These are phyloP conservation scores for Cinclus cinclus DNA, from an alignment of 2,113 vertebrate species.

Conservation along the genomic window DNA sequence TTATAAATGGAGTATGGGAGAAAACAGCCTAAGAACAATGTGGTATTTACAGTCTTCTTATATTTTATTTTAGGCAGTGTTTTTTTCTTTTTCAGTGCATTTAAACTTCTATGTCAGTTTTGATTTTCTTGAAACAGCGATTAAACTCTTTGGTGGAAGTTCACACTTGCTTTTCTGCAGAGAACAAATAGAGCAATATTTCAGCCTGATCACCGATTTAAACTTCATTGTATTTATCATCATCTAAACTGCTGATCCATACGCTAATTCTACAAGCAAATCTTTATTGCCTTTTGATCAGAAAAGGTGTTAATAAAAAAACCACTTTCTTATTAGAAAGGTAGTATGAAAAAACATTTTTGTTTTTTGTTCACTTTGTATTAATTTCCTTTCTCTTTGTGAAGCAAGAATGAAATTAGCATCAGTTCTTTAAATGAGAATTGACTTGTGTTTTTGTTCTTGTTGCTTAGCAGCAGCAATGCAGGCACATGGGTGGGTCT, in stretches of 20 bases:
- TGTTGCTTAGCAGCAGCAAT: constrained; percentile 38
- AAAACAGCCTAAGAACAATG: not conserved
- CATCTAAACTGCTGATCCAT: not conserved
- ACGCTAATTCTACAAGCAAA: not conserved
- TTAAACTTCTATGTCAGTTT: not conserved
- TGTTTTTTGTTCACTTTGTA: not conserved
- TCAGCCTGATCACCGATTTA: not conserved
- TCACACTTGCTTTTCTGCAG: not conserved
- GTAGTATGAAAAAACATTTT: not conserved
- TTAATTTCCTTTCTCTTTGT: not conserved
- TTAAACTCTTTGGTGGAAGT: not conserved
- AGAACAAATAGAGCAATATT: not conserved
- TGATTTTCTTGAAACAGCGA: not conserved
- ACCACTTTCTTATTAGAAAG: not conserved
- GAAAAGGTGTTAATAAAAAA: not conserved
- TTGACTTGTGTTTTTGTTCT: not conserved
- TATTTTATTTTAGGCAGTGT: not conserved
- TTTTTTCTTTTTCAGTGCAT: not conserved
- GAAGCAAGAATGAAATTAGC: not conserved
- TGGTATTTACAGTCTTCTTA: not conserved
- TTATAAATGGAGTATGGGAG: not conserved
- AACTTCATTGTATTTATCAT: not conserved
- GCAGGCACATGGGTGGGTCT: not conserved
- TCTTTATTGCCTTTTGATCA: not conserved
- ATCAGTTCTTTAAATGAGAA: not conserved